Evolutionary conservation across 2,113 vertebrate species (phyloP).

Genomic region (Cheilinus undulatus): DNA sequence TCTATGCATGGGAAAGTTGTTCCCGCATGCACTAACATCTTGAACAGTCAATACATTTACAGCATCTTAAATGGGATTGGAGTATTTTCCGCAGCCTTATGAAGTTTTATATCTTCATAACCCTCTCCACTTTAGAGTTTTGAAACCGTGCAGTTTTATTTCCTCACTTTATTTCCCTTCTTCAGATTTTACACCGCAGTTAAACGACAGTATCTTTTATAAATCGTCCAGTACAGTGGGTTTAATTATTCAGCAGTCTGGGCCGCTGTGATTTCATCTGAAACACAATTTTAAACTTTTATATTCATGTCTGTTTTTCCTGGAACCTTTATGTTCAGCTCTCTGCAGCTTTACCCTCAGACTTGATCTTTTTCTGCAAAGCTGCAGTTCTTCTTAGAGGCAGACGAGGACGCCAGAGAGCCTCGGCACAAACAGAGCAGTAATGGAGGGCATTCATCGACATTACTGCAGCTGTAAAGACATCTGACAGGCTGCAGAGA

Average conservation of each 20-base stretch:
- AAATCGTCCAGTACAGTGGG: conserved; percentile 7
- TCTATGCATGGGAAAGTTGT: background rate
- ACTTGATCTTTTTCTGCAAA: background rate
- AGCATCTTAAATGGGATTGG: background rate
- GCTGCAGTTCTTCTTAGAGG: background rate
- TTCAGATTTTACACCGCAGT: conserved; percentile 2
- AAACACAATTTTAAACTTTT: conserved; percentile 17
- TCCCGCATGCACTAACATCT: background rate
- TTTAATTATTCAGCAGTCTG: background rate
- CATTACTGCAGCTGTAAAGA: conserved; percentile 15
- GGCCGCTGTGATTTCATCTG: background rate
- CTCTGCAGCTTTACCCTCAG: too few relatives aligned
- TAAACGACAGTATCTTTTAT: conserved; percentile 16
- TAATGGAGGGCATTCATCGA: conserved; percentile 35
- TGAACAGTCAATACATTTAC: background rate
- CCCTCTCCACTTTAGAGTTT: conserved; percentile 1
- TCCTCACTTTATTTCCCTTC: background rate
- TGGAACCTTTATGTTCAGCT: background rate
- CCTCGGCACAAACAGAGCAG: conserved; percentile 27
- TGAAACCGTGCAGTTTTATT: conserved; percentile 3
- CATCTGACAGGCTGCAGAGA: conserved; percentile 13
- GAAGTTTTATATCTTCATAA: conserved; percentile 11
- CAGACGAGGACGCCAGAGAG: conserved; percentile 64
- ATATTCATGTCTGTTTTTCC: background rate
- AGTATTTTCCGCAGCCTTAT: background rate